phyloP scores from a whole-genome alignment of 37 sponge, comb jelly and placozoan genomes.

The Hormiphora californensis region DNA sequence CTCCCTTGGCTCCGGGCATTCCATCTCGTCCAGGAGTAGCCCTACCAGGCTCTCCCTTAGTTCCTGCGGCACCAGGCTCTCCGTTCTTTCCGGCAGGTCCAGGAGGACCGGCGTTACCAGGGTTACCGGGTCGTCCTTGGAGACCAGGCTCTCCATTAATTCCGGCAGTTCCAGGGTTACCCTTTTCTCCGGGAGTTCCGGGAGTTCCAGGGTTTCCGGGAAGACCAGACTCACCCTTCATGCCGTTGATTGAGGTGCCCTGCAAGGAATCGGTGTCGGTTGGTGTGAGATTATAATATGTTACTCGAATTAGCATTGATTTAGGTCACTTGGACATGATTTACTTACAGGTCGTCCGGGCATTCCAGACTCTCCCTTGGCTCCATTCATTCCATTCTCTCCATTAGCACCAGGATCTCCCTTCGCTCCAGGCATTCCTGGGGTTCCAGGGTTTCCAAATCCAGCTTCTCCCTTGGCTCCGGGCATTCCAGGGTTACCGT shows the following conservation, averaged over 20 bases:
- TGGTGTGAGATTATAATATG: not conserved
- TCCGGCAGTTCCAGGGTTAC: slow-evolving; percentile 53
- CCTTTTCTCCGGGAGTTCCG: slow-evolving; percentile 58
- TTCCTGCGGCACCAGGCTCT: not conserved
- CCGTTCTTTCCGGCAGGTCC: slow-evolving; percentile 62
- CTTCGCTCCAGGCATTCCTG: slow-evolving; percentile 1
- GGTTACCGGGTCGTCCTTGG: slow-evolving; percentile 7
- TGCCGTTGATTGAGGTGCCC: slow-evolving; percentile 54
- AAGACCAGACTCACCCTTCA: slow-evolving; percentile 54
- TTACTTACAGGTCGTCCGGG: slow-evolving; percentile 64
- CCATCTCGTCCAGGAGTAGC: slow-evolving; percentile 13
- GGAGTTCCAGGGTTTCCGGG: slow-evolving; percentile 60
- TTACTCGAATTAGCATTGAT: not conserved
- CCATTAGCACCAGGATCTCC: slow-evolving; percentile 29
- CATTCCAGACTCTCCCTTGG: slow-evolving; percentile 24
- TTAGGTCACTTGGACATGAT: not conserved
- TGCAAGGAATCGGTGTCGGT: not conserved
- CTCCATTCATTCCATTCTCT: not conserved
- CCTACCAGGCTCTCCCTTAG: not conserved
- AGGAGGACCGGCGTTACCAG: slow-evolving; percentile 37
- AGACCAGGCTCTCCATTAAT: slow-evolving; percentile 55
- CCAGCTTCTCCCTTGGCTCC: not conserved
- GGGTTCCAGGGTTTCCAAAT: not conserved
- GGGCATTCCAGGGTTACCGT: not conserved
- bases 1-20: not conserved